phyloP scores from a whole-genome alignment of 2,888 invertebrate genomes.

The Automeris io region DNA sequence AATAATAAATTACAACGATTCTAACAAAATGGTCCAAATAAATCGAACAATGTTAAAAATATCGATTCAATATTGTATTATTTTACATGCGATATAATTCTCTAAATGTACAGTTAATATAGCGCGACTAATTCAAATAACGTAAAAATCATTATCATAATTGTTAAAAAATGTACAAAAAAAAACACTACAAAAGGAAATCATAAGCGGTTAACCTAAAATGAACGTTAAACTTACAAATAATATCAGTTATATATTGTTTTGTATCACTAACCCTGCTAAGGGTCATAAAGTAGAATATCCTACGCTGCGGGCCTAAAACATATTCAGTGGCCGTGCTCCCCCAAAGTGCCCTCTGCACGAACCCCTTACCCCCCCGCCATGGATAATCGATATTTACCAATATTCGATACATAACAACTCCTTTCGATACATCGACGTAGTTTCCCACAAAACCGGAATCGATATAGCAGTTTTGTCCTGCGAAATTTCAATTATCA shows the following conservation, averaged over 20 bases:
- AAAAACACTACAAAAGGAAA: conserved; percentile 65
- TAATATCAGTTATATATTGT: conserved; percentile 65
- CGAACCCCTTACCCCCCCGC: no score
- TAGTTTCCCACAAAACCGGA: no score
- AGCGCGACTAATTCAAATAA: conserved; percentile 51
- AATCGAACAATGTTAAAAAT: conserved; percentile 41
- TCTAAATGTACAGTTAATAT: conserved; percentile 36
- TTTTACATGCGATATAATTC: background rate
- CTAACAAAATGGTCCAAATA: conserved; percentile 47
- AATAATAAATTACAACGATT: conserved; percentile 23
- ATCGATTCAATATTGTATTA: conserved; percentile 33
- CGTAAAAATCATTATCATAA: conserved; percentile 41
- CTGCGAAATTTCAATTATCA: no score
- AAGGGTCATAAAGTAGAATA: conserved; percentile 48
- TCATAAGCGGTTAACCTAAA: conserved; percentile 64
- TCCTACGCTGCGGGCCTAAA: conserved; percentile 72
- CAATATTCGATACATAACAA: no score
- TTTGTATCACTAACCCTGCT: conserved; percentile 61
- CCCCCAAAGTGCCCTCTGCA: conserved; percentile 27
- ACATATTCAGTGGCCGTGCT: conserved; percentile 74
- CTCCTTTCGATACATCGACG: no score
- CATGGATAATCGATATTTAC: no score
- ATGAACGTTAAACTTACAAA: conserved; percentile 51
- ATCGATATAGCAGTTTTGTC: no score
- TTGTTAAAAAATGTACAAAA: conserved; percentile 69